These are phyloP conservation scores for Dryococelus australis DNA, from an alignment of 2,888 invertebrate species.

Conservation along the genomic window DNA sequence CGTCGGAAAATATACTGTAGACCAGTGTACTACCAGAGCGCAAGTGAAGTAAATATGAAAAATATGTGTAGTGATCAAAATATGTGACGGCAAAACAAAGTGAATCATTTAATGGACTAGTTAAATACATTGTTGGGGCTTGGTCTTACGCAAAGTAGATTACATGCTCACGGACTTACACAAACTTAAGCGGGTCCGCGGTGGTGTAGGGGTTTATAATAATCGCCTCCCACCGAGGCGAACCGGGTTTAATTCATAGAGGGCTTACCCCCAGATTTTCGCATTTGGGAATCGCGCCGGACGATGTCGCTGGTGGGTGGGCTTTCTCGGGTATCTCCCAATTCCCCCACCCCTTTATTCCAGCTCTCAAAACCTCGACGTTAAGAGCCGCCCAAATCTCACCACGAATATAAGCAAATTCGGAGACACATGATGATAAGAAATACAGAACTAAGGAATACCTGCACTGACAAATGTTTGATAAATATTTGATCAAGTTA, in stretches of 20 bases:
- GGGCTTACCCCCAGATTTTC: no score
- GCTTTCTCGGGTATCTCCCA: no score
- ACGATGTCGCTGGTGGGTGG: no score
- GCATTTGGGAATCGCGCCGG: no score
- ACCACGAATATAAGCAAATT: neutral
- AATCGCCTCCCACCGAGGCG: no score
- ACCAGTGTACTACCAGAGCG: neutral
- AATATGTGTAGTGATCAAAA: neutral
- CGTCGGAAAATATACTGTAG: neutral
- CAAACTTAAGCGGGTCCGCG: neutral
- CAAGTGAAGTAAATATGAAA: neutral
- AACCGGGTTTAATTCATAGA: no score
- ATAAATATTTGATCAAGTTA: no score
- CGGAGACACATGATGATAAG: neutral
- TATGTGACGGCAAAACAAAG: neutral
- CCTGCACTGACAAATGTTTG: neutral
- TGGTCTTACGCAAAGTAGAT: neutral
- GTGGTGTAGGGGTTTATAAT: no score
- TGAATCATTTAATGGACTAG: neutral
- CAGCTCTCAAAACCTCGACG: no score
- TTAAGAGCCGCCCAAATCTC: no score
- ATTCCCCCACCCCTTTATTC: no score
- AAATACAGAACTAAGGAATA: neutral
- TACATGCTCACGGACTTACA: neutral
- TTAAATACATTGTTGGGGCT: neutral